These are phyloP conservation scores for Polyergus mexicanus DNA, from an alignment of 1,140 invertebrate genomes.

Conservation along the genomic window DNA sequence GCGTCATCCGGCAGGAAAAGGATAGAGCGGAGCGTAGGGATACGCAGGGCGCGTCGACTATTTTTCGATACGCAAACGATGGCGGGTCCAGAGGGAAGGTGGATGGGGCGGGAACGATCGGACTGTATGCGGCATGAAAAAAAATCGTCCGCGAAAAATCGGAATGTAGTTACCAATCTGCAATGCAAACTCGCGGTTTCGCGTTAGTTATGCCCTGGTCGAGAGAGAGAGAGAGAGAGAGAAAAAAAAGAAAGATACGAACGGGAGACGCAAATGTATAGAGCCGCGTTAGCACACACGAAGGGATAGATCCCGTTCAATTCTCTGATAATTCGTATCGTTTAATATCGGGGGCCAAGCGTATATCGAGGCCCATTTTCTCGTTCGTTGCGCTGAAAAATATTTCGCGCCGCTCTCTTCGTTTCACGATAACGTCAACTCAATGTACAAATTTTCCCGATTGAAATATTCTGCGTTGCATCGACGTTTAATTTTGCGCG, in stretches of 20 bases:
- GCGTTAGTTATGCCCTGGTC: conserved; percentile 66
- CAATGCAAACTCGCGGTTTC: conserved; percentile 77
- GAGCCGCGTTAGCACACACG: not conserved
- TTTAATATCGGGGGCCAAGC: conserved; percentile 24
- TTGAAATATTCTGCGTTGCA: not conserved
- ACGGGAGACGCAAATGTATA: not conserved
- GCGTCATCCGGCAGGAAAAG: not conserved
- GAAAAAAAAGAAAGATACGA: conserved; percentile 19
- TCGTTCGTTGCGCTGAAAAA: conserved; percentile 15
- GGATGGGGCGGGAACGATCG: not conserved
- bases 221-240: conserved; percentile 34
- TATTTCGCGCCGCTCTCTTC: not conserved
- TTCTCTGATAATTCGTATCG: conserved; percentile 34
- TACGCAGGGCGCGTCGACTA: conserved; percentile 28
- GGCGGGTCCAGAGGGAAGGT: not conserved
- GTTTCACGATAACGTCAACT: not conserved
- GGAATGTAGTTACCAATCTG: conserved; percentile 78
- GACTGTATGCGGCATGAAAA: conserved; percentile 61
- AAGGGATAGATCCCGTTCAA: conserved; percentile 39
- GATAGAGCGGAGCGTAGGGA: not conserved
- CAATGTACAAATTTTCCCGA: not conserved
- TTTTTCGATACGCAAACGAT: conserved; percentile 41
- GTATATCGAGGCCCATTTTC: not conserved
- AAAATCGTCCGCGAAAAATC: conserved; percentile 75
- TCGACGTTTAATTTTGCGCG: conserved; percentile 9